phyloP scores from a whole-genome alignment of 2,888 invertebrate species.

The Orgyia antiqua region DNA sequence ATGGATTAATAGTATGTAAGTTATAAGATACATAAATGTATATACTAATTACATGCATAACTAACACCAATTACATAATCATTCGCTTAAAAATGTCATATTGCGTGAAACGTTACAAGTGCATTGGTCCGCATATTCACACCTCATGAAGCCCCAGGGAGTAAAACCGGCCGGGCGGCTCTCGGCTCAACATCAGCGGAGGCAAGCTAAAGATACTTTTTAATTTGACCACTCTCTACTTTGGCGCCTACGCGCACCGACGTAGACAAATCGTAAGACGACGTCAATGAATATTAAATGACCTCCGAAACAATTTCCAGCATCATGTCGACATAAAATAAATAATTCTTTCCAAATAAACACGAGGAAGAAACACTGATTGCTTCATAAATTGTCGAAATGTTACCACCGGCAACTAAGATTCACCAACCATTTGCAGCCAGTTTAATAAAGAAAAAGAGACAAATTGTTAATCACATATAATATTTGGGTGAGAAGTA shows the following conservation, averaged over 20 bases:
- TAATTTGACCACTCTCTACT: slow-evolving; percentile 51
- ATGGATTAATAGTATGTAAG: too few relatives aligned
- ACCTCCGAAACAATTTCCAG: slow-evolving; percentile 64
- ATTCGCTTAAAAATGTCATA: slow-evolving; percentile 45
- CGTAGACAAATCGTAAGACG: slow-evolving; percentile 68
- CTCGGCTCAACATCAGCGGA: slow-evolving; percentile 12
- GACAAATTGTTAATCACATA: too few relatives aligned
- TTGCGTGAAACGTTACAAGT: slow-evolving; percentile 44
- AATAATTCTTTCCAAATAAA: slow-evolving; percentile 64
- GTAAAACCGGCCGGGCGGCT: slow-evolving; percentile 42
- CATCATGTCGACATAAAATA: slow-evolving; percentile 57
- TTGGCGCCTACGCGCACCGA: slow-evolving; percentile 53
- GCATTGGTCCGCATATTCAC: slow-evolving; percentile 53
- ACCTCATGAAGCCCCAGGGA: slow-evolving; percentile 62
- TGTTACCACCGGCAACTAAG: slow-evolving; percentile 47
- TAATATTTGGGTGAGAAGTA: too few relatives aligned
- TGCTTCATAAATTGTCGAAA: slow-evolving; percentile 72
- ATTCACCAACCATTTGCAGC: slow-evolving; percentile 44
- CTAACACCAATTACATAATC: slow-evolving; percentile 18
- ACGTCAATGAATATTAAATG: slow-evolving; percentile 73
- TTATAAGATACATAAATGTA: too few relatives aligned
- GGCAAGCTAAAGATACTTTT: slow-evolving; percentile 35
- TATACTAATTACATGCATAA: too few relatives aligned
- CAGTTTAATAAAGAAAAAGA: slow-evolving; percentile 53
- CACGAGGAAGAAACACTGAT: slow-evolving; percentile 59